A percentile compares a stretch with the other conserved stretches of the same genome.
Evolutionary conservation across 2,888 invertebrate genomes (phyloP).

Genomic region (Thera britannica): DNA sequence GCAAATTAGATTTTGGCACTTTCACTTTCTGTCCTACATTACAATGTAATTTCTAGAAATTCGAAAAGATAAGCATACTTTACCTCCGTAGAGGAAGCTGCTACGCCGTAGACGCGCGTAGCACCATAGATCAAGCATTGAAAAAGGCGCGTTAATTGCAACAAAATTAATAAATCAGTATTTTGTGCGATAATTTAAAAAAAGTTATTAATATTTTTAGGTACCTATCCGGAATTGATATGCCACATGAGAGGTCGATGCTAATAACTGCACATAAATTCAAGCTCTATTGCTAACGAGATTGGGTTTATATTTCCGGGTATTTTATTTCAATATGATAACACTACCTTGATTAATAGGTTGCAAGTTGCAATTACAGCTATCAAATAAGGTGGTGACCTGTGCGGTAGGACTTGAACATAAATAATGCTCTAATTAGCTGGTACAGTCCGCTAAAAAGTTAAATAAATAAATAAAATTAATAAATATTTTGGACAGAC

Average conservation of each 20-base stretch:
- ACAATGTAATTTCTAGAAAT: too few species aligned
- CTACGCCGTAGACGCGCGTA: conserved; percentile 32
- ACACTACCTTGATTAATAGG: conserved; percentile 17
- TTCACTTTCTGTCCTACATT: too few species aligned
- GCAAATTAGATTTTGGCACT: too few species aligned
- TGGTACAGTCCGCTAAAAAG: too few species aligned
- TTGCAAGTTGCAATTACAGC: conserved; percentile 7
- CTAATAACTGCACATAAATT: conserved; percentile 1
- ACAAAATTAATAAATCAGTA: not conserved
- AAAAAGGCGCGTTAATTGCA: not conserved
- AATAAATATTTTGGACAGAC: too few species aligned
- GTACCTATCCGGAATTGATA: conserved; percentile 13
- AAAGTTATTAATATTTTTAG: not conserved
- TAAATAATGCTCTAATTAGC: conserved; percentile 16
- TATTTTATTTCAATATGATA: conserved; percentile 5
- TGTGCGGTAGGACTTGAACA: conserved; percentile 9
- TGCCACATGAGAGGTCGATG: conserved; percentile 7
- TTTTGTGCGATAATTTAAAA: not conserved
- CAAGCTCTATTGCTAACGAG: not conserved
- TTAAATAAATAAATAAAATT: too few species aligned
- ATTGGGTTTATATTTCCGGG: conserved; percentile 13
- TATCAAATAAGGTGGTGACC: conserved; percentile 35
- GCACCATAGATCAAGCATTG: not conserved
- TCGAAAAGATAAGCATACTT: not conserved
- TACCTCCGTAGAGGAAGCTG: conserved; percentile 11